Percentiles rank a stretch among this genome's conserved stretches.
These are phyloP conservation scores for Neoarius graeffei DNA, from an alignment of 2,113 vertebrate species.

Conservation along the genomic window DNA sequence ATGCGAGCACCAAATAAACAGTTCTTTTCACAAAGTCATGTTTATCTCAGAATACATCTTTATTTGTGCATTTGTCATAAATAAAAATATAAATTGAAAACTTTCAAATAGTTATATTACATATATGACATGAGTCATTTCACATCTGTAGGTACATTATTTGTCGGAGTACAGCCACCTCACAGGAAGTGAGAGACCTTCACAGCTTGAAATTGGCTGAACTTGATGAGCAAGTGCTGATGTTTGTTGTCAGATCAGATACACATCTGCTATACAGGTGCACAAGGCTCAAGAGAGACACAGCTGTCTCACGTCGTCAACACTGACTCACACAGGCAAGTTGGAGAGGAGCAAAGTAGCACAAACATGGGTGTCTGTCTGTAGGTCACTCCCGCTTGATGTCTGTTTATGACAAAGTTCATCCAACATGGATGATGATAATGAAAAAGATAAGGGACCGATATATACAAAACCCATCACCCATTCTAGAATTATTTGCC, in stretches of 20 bases:
- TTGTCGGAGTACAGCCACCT: background rate
- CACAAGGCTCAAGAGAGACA: background rate
- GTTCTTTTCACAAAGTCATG: background rate
- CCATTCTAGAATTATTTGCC: background rate
- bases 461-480: background rate
- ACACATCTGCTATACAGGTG: background rate
- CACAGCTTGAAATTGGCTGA: slow-evolving; percentile 16
- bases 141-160: background rate
- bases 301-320: background rate
- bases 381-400: background rate
- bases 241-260: background rate
- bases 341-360: background rate
- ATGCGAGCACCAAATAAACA: background rate
- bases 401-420: background rate
- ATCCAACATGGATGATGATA: too few relatives aligned
- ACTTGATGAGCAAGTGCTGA: slow-evolving; percentile 23
- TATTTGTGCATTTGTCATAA: background rate
- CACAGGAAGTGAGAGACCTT: background rate
- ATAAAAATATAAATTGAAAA: background rate
- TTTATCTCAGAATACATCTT: background rate
- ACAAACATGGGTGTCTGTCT: background rate
- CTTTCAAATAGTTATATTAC: background rate
- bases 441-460: background rate
- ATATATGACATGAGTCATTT: background rate
- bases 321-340: background rate